Conservation (phyloP, 2,113 vertebrate genomes). For the Progne subis region DNA sequence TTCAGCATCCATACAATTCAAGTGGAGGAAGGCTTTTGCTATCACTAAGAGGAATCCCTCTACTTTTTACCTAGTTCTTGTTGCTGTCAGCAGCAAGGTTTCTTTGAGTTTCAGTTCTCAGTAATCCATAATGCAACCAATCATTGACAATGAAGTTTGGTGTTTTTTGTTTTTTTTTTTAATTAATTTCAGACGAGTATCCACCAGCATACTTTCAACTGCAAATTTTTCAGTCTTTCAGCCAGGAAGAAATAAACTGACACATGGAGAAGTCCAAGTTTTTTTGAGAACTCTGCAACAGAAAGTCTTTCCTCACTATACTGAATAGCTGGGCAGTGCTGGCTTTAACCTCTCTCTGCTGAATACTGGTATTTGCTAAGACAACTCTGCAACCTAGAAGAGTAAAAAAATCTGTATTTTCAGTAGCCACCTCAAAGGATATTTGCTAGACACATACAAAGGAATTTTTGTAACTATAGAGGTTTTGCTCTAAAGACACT, state of each 20-base stretch:
- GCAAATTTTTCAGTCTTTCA: neutral
- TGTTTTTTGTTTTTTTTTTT: neutral
- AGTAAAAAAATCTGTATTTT: neutral
- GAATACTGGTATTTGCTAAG: neutral
- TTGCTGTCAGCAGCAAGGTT: neutral
- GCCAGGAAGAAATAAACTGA: neutral
- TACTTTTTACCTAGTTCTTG: neutral
- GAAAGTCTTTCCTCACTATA: neutral
- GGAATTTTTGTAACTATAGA: neutral
- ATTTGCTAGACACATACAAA: neutral
- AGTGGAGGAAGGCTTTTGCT: neutral
- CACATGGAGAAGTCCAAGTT: neutral
- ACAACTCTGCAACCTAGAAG: neutral
- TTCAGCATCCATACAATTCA: neutral
- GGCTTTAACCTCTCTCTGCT: neutral
- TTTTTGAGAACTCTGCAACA: neutral
- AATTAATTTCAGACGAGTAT: neutral
- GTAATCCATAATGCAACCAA: neutral
- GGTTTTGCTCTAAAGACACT: neutral
- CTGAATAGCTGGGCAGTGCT: neutral
- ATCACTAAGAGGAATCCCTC: neutral
- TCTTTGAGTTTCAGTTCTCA: neutral
- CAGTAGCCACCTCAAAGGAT: neutral
- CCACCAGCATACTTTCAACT: neutral
- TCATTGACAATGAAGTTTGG: neutral